Evolutionary conservation across 2,888 invertebrate species (phyloP).

Genomic region (Tipula unca): DNA sequence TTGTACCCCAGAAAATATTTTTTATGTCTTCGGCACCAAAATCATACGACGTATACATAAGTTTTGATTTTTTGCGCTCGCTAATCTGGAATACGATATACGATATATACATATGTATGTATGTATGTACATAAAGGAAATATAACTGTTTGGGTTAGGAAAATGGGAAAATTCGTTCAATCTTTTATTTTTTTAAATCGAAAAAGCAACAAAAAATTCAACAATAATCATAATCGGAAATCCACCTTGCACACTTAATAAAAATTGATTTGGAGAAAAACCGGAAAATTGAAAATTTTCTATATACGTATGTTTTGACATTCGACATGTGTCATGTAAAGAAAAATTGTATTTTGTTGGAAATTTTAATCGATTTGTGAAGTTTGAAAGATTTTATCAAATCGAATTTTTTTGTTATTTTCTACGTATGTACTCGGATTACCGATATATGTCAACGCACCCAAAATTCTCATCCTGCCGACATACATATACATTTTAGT

Average conservation of each 20-base stretch:
- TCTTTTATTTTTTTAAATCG: background rate
- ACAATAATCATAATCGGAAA: slow-evolving; percentile 14
- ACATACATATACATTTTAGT: background rate
- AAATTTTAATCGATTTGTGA: slow-evolving; percentile 8
- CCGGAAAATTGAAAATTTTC: background rate
- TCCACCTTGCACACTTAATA: background rate
- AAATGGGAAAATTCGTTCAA: background rate
- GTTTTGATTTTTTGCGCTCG: background rate
- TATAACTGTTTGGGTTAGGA: background rate
- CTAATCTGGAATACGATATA: background rate
- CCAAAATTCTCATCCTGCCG: background rate
- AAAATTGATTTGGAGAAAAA: background rate
- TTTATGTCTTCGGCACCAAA: background rate
- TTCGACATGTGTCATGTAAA: background rate
- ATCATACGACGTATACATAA: background rate
- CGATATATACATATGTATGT: background rate
- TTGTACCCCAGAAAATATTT: background rate
- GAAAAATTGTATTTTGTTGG: background rate
- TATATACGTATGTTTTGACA: background rate
- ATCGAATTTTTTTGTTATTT: background rate
- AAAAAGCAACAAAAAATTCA: background rate
- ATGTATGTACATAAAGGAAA: background rate
- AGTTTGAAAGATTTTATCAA: background rate
- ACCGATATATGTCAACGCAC: background rate
- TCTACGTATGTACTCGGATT: background rate